Evolutionary conservation across 64 coral and sea anemone species (phyloP), one percentile per base, ranked within the genome.

Genomic region (Dendrophyllia cribrosa): DNA sequence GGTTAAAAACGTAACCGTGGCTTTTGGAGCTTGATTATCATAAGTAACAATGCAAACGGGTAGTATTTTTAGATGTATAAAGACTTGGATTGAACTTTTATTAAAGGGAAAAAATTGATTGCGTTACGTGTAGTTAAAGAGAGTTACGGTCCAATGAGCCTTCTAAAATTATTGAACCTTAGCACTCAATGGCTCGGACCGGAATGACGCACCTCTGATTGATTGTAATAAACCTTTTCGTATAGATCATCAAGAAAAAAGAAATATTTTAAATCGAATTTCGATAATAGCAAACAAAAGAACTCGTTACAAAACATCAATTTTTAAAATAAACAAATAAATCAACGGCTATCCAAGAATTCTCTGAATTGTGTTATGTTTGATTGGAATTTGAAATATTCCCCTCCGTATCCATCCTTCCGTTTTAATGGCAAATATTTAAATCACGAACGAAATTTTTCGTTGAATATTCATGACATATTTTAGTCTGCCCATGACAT

Each of bases 401-500:
- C 45, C 43, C 50, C 3, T 22, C 17, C 14, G 24, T 84, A 51
- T 51, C 79, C 53, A 51, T 51, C 59, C 77, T 79, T 82, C 79
- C 79, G 58, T 63, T 62, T 82, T 46, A 58, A 60, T 64, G 44
- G 43, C 60, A 67, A 67, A 46, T 50, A 84, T 84, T 84, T 50
- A 6, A 22, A 65, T 68, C 12, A 84, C 80, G 80, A 13, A 84
- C 21, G 46, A 84, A 49, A 67, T 84, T 84, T 84, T 84, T 68
- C 45, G 80, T 51, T 80, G 11, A 66, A 84, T 84, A 84, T 84
- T 84, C 80, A 84, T 84, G 45, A 51, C 22, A 8, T 26, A 45
- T 21, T 66, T 44, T 34, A 66, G 4, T 7, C 62, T 46, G 45
- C 17, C 16, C 17, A 9, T 50, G 80, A 67, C 45, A 14, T 84